Evolutionary conservation across 2,113 vertebrate genomes (phyloP).

Genomic region (Oceanites oceanicus): DNA sequence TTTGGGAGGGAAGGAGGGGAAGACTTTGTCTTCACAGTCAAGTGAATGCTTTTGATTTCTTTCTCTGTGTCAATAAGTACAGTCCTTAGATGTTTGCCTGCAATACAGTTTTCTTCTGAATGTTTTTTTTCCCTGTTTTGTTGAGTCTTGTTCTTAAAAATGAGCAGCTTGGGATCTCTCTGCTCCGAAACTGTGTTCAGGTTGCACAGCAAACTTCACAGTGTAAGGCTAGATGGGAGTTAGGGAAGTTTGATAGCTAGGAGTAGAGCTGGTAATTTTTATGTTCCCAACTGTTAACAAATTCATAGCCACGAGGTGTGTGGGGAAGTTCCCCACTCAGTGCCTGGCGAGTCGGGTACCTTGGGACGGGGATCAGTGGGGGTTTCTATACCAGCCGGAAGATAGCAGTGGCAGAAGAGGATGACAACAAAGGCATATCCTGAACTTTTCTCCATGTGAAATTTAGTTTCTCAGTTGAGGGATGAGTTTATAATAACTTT

Average conservation of each 20-base stretch:
- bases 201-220: background rate
- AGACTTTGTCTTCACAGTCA: background rate
- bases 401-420: background rate
- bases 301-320: background rate
- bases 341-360: fast-evolving
- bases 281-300: background rate
- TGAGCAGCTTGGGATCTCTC: background rate
- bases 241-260: background rate
- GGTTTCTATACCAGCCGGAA: background rate
- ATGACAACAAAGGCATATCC: background rate
- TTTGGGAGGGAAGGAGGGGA: background rate
- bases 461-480: background rate
- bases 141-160: background rate
- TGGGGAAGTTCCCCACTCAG: background rate
- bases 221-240: too few species aligned
- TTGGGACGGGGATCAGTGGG: background rate
- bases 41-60: background rate
- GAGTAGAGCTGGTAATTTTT: background rate
- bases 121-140: background rate
- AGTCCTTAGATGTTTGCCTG: background rate
- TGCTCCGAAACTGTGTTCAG: background rate
- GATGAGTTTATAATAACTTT: background rate
- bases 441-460: background rate
- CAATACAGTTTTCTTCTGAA: background rate
- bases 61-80: background rate